phyloP scores from a whole-genome alignment of 2,888 invertebrate genomes.

The Chymomyza procnemis region DNA sequence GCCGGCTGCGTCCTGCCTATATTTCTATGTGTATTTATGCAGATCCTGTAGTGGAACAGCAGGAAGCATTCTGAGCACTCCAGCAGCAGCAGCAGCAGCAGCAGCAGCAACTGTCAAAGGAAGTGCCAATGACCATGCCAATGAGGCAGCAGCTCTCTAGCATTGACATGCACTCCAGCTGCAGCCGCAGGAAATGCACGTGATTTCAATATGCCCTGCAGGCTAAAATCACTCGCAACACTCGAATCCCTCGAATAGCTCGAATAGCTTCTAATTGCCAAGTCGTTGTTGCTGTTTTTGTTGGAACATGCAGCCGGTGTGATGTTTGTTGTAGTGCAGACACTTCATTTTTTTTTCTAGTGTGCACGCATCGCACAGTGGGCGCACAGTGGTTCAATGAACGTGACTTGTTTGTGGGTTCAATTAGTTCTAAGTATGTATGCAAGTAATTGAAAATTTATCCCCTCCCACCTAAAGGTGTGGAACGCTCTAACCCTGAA shows the following conservation, averaged over 20 bases:
- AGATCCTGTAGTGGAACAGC: constrained; percentile 26
- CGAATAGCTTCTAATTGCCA: neutral
- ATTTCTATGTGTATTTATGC: neutral
- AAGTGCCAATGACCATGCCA: neutral
- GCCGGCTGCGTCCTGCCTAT: constrained; percentile 27
- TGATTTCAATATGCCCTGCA: neutral
- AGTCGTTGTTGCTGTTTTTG: neutral
- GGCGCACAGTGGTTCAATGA: neutral
- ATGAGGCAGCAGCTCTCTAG: neutral
- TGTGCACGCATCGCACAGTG: neutral
- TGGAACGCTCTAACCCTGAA: neutral
- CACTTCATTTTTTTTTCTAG: neutral
- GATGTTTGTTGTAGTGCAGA: neutral
- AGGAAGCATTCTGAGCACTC: constrained; percentile 32
- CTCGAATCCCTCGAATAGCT: neutral
- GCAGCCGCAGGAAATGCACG: constrained; percentile 16
- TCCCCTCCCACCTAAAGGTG: neutral
- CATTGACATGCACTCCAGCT: neutral
- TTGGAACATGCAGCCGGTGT: neutral
- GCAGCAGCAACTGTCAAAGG: neutral
- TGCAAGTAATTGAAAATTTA: neutral
- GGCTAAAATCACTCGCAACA: neutral
- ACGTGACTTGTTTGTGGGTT: neutral
- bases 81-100: neutral
- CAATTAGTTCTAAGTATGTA: neutral